Conservation (phyloP, 2,888 invertebrate species). For the Acanthosepion esculentum region DNA sequence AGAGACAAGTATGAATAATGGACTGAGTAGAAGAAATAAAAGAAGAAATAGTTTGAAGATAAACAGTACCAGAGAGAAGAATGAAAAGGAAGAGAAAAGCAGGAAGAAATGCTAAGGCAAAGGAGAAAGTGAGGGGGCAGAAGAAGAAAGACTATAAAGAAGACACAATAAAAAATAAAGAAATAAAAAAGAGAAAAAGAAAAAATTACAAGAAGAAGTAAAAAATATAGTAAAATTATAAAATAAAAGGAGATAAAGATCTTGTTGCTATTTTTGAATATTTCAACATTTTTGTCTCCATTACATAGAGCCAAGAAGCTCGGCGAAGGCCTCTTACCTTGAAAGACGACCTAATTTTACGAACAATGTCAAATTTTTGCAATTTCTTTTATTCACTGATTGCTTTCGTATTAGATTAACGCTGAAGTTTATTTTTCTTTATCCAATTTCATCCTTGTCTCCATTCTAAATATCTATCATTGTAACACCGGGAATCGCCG, state of each 20-base stretch:
- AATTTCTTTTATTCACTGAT: background rate
- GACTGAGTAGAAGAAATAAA: too few relatives aligned
- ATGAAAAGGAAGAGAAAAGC: background rate
- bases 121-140: too few relatives aligned
- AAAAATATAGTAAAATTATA: background rate
- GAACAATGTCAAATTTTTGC: background rate
- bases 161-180: too few relatives aligned
- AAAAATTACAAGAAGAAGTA: background rate
- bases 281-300: background rate
- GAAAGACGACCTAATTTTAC: background rate
- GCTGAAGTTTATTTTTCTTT: background rate
- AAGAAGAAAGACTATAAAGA: too few relatives aligned
- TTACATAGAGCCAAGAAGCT: background rate
- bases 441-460: background rate
- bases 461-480: background rate
- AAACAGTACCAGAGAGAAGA: too few relatives aligned
- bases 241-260: background rate
- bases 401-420: conserved; percentile 16
- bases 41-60: too few relatives aligned
- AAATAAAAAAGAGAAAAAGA: background rate
- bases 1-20: too few relatives aligned
- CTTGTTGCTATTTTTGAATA: background rate
- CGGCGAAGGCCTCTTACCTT: background rate
- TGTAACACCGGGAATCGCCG: background rate
- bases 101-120: background rate